Percentiles rank a stretch among this genome's conserved stretches.
phyloP scores from a whole-genome alignment of 2,888 invertebrate species.

The Drosophila ochracea region DNA sequence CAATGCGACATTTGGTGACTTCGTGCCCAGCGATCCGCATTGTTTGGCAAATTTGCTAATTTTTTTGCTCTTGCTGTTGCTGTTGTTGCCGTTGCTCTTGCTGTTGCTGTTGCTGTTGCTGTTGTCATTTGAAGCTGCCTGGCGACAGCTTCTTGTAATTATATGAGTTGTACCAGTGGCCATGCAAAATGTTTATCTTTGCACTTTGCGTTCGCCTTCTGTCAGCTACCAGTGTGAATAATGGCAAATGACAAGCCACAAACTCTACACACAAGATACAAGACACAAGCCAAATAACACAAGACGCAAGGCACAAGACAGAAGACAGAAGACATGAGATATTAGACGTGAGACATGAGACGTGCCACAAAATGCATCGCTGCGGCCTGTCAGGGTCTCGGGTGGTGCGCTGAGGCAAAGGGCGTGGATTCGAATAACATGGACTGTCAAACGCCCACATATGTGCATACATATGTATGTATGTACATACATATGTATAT shows the following conservation, averaged over 20 bases:
- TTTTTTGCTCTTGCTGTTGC: conserved; percentile 8
- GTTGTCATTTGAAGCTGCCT: conserved; percentile 18
- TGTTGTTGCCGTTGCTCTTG: background rate
- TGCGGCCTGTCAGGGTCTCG: background rate
- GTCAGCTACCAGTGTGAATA: conserved; percentile 52
- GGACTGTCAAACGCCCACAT: conserved; percentile 47
- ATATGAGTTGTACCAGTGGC: conserved; percentile 57
- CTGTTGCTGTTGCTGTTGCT: conserved; percentile 4
- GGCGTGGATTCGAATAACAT: conserved; percentile 20
- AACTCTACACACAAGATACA: conserved; percentile 19
- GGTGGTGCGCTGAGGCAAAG: background rate
- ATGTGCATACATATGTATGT: background rate
- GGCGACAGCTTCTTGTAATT: conserved; percentile 73
- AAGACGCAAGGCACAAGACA: background rate
- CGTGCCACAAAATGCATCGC: conserved; percentile 41
- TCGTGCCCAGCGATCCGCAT: conserved; percentile 77
- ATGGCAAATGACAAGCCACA: conserved; percentile 57
- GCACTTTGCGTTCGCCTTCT: conserved; percentile 51
- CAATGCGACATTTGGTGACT: conserved; percentile 63
- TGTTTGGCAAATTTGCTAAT: conserved; percentile 75
- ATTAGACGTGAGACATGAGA: conserved; percentile 21
- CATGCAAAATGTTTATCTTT: conserved; percentile 66
- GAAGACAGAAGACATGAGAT: conserved; percentile 18
- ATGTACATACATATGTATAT: background rate
- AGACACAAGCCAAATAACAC: background rate